These are phyloP conservation scores for Dendrocopos noguchii DNA, from an alignment of 2,113 vertebrate species.

Conservation along the genomic window DNA sequence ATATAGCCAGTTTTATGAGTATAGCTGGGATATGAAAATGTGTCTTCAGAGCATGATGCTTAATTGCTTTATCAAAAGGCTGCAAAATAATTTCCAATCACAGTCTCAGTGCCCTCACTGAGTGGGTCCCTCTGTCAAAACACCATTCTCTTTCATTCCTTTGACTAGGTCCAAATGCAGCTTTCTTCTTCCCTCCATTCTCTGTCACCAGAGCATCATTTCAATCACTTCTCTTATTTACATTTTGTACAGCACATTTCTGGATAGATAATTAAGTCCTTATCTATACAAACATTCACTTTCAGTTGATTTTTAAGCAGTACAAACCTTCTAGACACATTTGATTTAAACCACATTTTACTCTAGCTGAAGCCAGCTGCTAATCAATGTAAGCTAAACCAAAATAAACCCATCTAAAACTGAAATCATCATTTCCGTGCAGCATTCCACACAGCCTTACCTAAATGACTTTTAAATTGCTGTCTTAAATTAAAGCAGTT, in stretches of 20 bases:
- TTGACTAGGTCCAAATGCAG: neutral
- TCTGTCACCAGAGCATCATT: neutral
- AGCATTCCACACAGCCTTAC: constrained; percentile 4
- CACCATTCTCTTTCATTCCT: neutral
- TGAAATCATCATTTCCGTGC: constrained; percentile 13
- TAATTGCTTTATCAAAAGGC: constrained; percentile 38
- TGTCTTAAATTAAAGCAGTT: constrained; percentile 25
- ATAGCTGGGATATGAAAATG: constrained; percentile 3
- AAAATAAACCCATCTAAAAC: constrained; percentile 35
- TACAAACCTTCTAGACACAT: constrained; percentile 40
- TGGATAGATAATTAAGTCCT: constrained; percentile 48
- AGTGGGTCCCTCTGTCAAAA: neutral
- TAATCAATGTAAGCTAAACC: constrained; percentile 54
- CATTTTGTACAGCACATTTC: constrained; percentile 27
- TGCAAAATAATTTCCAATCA: neutral
- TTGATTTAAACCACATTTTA: constrained; percentile 50
- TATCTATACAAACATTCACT: constrained; percentile 59
- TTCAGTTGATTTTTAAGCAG: constrained; percentile 50
- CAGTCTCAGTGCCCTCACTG: neutral
- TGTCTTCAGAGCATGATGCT: neutral
- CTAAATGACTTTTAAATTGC: constrained; percentile 40
- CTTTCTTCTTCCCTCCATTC: neutral
- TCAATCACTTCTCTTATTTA: constrained; percentile 39
- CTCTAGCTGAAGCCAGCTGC: constrained; percentile 45
- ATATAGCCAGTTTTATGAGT: neutral